Percentiles rank a stretch among this genome's conserved stretches.
Evolutionary conservation across 2,113 vertebrate species (phyloP).

Genomic region (Pelvicachromis taeniatus): DNA sequence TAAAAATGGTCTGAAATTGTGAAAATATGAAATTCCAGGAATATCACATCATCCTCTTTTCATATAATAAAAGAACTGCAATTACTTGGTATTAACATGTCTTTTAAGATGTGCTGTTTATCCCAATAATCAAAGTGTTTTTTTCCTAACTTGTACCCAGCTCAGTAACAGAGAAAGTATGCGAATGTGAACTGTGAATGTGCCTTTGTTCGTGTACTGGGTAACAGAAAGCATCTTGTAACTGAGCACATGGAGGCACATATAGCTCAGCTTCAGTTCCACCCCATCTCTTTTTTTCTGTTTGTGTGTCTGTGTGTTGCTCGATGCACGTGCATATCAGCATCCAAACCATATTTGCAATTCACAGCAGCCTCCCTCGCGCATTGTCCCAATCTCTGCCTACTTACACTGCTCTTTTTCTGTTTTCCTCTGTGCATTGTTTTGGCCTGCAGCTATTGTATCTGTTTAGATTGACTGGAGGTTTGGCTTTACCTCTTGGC

Average conservation of each 20-base stretch:
- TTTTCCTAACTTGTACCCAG: neutral
- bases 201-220: neutral
- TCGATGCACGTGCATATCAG: slow-evolving; percentile 30
- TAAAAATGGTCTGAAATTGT: neutral
- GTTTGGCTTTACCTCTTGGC: slow-evolving; percentile 64
- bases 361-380: slow-evolving; percentile 55
- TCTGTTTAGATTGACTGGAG: slow-evolving; percentile 69
- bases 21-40: neutral
- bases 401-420: slow-evolving; percentile 31
- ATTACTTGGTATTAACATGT: neutral
- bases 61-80: neutral
- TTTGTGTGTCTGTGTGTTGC: neutral
- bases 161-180: neutral
- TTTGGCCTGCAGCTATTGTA: slow-evolving; percentile 69
- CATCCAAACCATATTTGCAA: slow-evolving; percentile 49
- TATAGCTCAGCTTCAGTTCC: neutral
- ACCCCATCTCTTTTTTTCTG: neutral
- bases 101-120: neutral
- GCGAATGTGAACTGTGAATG: neutral
- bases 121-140: neutral
- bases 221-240: neutral
- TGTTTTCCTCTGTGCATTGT: slow-evolving; percentile 58
- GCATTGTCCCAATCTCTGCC: slow-evolving; percentile 58
- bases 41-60: neutral
- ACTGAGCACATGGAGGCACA: neutral